Base-by-base conservation (phyloP, 2,888 invertebrate genomes). In the Lumbricus terrestris region DNA sequence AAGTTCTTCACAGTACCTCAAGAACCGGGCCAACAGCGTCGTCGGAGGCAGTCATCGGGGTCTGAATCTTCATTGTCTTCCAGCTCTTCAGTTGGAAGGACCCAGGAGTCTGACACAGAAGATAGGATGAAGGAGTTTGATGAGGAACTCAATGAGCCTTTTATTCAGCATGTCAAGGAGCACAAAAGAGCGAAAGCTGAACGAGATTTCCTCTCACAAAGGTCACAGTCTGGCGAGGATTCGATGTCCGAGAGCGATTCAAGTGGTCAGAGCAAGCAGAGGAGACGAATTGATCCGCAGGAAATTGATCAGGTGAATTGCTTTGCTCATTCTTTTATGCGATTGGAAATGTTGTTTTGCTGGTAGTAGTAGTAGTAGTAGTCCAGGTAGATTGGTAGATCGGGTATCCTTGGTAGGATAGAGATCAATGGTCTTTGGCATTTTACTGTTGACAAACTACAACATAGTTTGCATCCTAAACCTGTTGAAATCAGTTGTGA, bases 21-120 rank as follows among this genome's bases (percentile, higher is more conserved):
- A 35, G 85, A 35, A 23, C 35, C 85, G 2, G 85, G 35, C 20
- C 34, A 37, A 85, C 85, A 33, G 34, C 85, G 85, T 11, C 85
- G 37, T 85, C 34, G 85, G 35, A 85, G 85, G 85, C 35, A 85
- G 37, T 85, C 85, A 23, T 85, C 85, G 11, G 85, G 85, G 8
- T 69, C 69, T 69, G 69, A 69, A n/a, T 69, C 69, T 11, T 69
- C 69, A 13, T 6, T 69, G 69, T 29, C n/a, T 6, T 85, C 85
- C 85, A 85, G 85, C 85, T 85, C 85, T 85, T 85, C 85, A 37
- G 34, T 35, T 85, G 85, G 85, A 35, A 85, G 85, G 34, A 35
- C 35, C 85, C 34, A 85, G 34, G 34, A 34, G 11, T 85, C 85
- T 85, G 85, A 85, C 0, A 35, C 35, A 8, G 69, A 69, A 69